phyloP scores from a whole-genome alignment of 2,888 invertebrate genomes.

The Oxytorus armatus region DNA sequence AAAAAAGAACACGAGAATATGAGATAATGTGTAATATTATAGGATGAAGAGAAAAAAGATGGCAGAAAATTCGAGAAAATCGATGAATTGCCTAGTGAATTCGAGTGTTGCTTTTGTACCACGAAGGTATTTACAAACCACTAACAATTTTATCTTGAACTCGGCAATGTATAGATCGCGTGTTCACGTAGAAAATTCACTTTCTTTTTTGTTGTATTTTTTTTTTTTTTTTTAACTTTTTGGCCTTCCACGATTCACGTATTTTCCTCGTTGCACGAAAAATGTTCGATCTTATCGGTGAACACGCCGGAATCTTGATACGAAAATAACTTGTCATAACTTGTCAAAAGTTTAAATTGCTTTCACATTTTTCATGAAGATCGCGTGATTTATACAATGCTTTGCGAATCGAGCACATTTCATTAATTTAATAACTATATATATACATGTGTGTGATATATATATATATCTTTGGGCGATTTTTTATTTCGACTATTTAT shows the following conservation, averaged over 20 bases:
- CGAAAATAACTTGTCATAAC: slow-evolving; percentile 34
- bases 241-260: slow-evolving; percentile 14
- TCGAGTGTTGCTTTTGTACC: slow-evolving; percentile 99
- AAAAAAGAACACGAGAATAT: slow-evolving; percentile 67
- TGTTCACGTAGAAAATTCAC: not conserved
- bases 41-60: slow-evolving; percentile 88
- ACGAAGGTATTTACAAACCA: slow-evolving; percentile 91
- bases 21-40: slow-evolving; percentile 80
- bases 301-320: slow-evolving; percentile 30
- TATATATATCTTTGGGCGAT: no score
- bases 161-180: slow-evolving; percentile 62
- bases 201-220: not conserved
- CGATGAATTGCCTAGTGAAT: slow-evolving; percentile 97
- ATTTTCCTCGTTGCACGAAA: slow-evolving; percentile 13
- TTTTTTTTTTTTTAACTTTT: slow-evolving; percentile 14
- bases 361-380: slow-evolving; percentile 25
- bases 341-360: slow-evolving; percentile 56
- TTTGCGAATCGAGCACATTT: slow-evolving; percentile 47
- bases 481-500: no score
- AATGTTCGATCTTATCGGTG: slow-evolving; percentile 55
- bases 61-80: slow-evolving; percentile 88
- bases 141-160: slow-evolving; percentile 71
- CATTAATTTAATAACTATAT: slow-evolving; percentile 51
- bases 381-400: slow-evolving; percentile 62
- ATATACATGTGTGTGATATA: no score